A percentile compares a stretch with the other conserved stretches of the same genome.
Evolutionary conservation across 2,797 vertebrate genomes (phyloP).

Genomic region (Craterocephalus amniculus): DNA sequence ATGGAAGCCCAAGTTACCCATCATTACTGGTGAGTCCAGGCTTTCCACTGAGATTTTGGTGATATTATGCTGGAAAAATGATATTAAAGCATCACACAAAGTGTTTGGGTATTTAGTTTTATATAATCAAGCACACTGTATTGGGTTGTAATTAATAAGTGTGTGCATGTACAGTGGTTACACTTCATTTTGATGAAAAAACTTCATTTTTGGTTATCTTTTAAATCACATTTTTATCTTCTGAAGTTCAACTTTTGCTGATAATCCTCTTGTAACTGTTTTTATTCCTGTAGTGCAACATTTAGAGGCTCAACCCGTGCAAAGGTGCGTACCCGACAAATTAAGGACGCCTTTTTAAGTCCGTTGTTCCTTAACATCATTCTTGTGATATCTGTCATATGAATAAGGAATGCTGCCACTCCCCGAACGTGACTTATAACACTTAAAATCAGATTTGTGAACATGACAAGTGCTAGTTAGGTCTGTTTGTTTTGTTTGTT

Average conservation of each 20-base stretch:
- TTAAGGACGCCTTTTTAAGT: neutral
- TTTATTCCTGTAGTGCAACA: constrained; percentile 80
- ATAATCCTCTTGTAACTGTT: constrained; percentile 16
- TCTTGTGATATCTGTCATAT: neutral
- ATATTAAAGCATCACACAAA: neutral
- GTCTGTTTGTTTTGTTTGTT: constrained; percentile 2
- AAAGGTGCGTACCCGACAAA: constrained; percentile 82
- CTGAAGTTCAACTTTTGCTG: neutral
- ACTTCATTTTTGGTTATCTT: too few relatives aligned
- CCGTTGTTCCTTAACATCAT: too few relatives aligned
- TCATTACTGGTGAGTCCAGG: constrained; percentile 80
- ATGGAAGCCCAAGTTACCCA: constrained; percentile 90
- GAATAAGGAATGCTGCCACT: neutral
- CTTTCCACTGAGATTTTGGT: rapidly evolving
- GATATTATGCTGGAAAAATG: neutral
- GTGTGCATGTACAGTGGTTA: too few relatives aligned
- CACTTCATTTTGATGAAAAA: too few relatives aligned
- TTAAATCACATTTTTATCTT: neutral
- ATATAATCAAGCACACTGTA: neutral
- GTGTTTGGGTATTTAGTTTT: neutral
- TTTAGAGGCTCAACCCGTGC: constrained; percentile 79
- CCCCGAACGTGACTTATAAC: neutral
- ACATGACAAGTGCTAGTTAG: constrained; percentile 9
- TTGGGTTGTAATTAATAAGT: neutral
- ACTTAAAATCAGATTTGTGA: constrained; percentile 1